Conservation (phyloP, 2,888 invertebrate genomes). For the Limnephilus rhombicus region DNA sequence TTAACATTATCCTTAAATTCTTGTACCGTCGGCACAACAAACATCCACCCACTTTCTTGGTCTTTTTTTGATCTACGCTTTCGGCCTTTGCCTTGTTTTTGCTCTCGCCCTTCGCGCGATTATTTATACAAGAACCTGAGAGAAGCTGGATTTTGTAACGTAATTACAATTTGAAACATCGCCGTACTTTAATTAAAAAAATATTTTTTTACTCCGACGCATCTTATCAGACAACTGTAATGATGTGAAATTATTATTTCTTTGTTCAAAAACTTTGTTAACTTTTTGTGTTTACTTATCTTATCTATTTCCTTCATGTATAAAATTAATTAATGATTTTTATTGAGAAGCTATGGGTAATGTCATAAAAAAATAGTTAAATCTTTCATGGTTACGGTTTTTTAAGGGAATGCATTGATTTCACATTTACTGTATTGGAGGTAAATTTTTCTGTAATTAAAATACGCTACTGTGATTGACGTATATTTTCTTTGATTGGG, state of each 20-base stretch:
- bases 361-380: not conserved
- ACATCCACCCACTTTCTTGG: conserved; percentile 39
- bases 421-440: too few relatives aligned
- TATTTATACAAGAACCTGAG: conserved; percentile 44
- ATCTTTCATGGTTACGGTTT: not conserved
- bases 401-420: not conserved
- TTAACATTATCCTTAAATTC: not conserved
- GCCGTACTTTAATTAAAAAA: not conserved
- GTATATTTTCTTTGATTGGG: too few relatives aligned
- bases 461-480: too few relatives aligned
- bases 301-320: not conserved
- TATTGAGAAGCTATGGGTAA: not conserved
- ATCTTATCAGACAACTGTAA: not conserved
- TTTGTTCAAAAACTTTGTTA: not conserved
- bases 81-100: conserved; percentile 39
- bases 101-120: conserved; percentile 34
- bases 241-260: not conserved
- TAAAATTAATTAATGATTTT: not conserved
- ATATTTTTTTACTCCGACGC: conserved; percentile 1
- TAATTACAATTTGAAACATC: conserved; percentile 25
- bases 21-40: not conserved
- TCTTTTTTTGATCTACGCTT: conserved; percentile 25
- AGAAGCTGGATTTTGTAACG: conserved; percentile 42
- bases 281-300: not conserved
- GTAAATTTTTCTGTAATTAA: too few relatives aligned